Conservation (phyloP, 2,888 invertebrate species). For the Drosophila cognata region DNA sequence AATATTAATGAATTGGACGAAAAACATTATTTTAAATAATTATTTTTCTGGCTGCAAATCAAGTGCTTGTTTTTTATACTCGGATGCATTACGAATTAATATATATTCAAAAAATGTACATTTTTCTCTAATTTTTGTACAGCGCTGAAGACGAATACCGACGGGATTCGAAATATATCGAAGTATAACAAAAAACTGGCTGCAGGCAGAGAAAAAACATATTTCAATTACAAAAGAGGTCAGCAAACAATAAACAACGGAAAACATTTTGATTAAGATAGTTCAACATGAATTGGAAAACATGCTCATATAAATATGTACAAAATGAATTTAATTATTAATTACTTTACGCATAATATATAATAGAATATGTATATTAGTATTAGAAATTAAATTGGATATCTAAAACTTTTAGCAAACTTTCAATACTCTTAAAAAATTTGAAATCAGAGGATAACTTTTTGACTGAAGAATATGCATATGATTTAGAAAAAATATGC, state of each 20-base stretch:
- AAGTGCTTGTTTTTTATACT: not conserved
- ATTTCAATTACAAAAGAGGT: not conserved
- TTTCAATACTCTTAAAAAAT: not conserved
- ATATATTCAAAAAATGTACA: no score
- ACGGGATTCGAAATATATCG: not conserved
- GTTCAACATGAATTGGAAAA: not conserved
- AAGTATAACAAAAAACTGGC: not conserved
- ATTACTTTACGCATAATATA: not conserved
- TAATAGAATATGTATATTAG: not conserved
- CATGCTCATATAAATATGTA: not conserved
- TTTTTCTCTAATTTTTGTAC: not conserved
- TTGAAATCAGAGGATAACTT: not conserved
- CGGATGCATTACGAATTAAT: no score
- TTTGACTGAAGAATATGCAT: not conserved
- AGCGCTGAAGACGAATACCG: not conserved
- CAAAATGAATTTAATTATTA: not conserved
- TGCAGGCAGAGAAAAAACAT: not conserved
- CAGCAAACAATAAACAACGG: not conserved
- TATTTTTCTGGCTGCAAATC: not conserved
- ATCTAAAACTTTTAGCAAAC: not conserved
- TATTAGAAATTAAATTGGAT: not conserved
- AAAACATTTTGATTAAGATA: not conserved
- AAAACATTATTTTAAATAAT: not conserved
- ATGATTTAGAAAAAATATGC: not conserved
- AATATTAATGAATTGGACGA: not conserved